Evolutionary conservation across 2,113 vertebrate genomes (phyloP), one percentile per base, ranked within the genome.

Genomic region (Sphyrna mokarran): DNA sequence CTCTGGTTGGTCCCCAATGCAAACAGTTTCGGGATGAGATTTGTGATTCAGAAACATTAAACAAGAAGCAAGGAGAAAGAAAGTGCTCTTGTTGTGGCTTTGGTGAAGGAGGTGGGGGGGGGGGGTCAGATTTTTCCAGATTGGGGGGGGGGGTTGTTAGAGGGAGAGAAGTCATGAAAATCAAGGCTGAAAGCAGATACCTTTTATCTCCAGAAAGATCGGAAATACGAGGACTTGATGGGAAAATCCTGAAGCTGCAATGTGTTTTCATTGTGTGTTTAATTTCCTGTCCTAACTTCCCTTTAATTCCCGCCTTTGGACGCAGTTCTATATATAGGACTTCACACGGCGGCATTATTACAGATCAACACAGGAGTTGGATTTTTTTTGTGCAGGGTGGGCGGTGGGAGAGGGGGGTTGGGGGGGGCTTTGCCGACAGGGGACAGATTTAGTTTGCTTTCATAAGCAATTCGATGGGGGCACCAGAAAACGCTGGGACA

Each of bases 191-290:
- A 72, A 95, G 68, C 54, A 29, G 69, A 72, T 72, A 29, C 69
- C 1, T 54, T 95, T 72, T 72, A 95, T 95, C 94, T 95, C 22
- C 14, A 54, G 76, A 48, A 96, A 96, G 96, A 96, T 98, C 98
- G 97, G 98, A 98, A 98, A 97, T 97, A 97, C 97, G 97, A 98
- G 98, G 97, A 97, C 97, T 97, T 98, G 98, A 98, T 97, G 97
- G 97, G 97, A 98, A 98, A 97, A 97, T 97, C 97, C 98, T 98
- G 98, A 98, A 98, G 97, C 97, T 97, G 96, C 96, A 97, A 97
- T 97, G 98, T 99, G 98, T 99, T 99, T 99, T 98, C 98, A 98
- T 98, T 99, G 99, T 97, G 97, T 98, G 98, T 99, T 99, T 99
- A 98, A 99, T 99, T 99, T 99, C 98, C 99, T 99, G 99, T 20